These are phyloP conservation scores for Platichthys stellatus DNA, from an alignment of 2,113 vertebrate genomes.

Conservation along the genomic window DNA sequence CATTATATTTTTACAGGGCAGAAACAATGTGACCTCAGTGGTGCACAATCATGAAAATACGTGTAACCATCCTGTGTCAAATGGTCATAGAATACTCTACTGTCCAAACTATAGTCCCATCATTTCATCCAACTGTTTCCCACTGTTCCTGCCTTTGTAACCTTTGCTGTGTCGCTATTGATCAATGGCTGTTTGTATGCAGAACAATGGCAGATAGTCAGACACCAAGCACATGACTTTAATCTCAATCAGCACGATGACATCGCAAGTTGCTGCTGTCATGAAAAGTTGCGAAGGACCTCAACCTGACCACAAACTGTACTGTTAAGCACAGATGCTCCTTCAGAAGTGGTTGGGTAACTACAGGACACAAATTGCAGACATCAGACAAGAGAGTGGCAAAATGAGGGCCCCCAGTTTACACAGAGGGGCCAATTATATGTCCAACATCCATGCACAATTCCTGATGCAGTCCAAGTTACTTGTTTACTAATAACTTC, in stretches of 20 bases:
- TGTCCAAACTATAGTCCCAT: background rate
- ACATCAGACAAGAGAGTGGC: too few relatives aligned
- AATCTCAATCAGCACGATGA: slow-evolving; percentile 26
- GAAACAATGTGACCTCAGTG: background rate
- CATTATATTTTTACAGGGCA: background rate
- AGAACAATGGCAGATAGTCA: background rate
- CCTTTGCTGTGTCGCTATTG: slow-evolving; percentile 53
- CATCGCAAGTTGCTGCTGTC: background rate
- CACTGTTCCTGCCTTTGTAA: slow-evolving; percentile 13
- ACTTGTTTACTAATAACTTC: too few relatives aligned
- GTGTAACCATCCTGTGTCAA: background rate
- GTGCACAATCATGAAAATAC: background rate
- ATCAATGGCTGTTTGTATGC: slow-evolving; percentile 58
- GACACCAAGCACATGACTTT: slow-evolving; percentile 24
- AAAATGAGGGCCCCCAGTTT: too few relatives aligned
- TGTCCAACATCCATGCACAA: too few relatives aligned
- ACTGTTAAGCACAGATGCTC: background rate
- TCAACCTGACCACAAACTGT: background rate
- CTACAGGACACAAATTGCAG: too few relatives aligned
- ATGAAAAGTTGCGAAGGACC: slow-evolving; percentile 5
- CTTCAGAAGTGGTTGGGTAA: background rate
- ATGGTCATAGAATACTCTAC: background rate
- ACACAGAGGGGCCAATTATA: too few relatives aligned
- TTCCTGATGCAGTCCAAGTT: too few relatives aligned
- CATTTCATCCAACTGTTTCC: background rate